phyloP scores from a whole-genome alignment of 2,113 vertebrate species.

The Larimichthys polyactis region DNA sequence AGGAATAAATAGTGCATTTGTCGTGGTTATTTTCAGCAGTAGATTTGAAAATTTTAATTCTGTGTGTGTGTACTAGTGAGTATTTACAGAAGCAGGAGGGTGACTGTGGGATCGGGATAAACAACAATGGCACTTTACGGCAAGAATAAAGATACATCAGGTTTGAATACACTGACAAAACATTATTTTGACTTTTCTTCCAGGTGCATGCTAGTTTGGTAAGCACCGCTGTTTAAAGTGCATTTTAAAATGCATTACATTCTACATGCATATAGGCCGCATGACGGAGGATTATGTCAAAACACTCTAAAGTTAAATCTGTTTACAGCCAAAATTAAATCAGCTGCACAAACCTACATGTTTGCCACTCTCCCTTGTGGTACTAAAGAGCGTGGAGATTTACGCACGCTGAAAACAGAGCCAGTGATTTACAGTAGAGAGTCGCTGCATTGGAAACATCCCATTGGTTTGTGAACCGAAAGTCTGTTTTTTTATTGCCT shows the following conservation, averaged over 20 bases:
- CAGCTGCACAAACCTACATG: neutral
- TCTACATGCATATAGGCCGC: neutral
- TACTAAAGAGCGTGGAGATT: slow-evolving; percentile 14
- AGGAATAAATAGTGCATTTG: neutral
- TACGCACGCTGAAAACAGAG: neutral
- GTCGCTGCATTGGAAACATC: slow-evolving; percentile 32
- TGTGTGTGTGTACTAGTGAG: neutral
- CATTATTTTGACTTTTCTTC: neutral
- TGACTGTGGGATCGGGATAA: too few species aligned
- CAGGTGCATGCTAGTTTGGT: neutral
- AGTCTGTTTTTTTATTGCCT: slow-evolving; percentile 13
- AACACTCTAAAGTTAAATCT: neutral
- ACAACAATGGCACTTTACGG: neutral
- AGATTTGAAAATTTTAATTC: neutral
- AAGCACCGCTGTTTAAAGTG: neutral
- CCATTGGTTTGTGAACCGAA: slow-evolving; percentile 32
- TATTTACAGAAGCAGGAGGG: neutral
- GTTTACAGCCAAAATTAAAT: neutral
- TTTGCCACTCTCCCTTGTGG: slow-evolving; percentile 7
- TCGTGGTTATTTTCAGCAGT: neutral
- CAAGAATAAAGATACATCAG: neutral
- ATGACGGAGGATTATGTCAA: neutral
- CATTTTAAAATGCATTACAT: neutral
- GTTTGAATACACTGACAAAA: neutral
- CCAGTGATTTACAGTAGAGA: slow-evolving; percentile 30